Evolutionary conservation across 2,888 invertebrate species (phyloP), one percentile per base, ranked within the genome.

Genomic region (Lottia scabra): DNA sequence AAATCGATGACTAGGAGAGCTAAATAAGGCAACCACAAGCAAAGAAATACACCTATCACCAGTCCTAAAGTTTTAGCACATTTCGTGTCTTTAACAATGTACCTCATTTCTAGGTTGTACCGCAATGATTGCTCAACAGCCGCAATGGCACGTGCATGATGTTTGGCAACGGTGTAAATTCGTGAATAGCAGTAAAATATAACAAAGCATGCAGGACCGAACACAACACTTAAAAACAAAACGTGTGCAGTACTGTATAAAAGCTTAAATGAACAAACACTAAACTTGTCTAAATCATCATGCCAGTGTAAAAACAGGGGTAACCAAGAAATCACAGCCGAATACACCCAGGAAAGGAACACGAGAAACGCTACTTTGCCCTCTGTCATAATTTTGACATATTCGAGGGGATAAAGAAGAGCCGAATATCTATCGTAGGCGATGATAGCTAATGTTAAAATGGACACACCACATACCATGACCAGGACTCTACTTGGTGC

Each of bases 21-120:
- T 90, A 92, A 92, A 85, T 93, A 92, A 3, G 93, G 93, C 78
- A 92, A 86, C 93, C 93, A 93, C 30, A 92, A 88, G 15, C 91
- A 87, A 70, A 93, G 89, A 83, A 93, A 93, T 73, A 92, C 91
- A 63, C 93, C 92, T 15, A 93, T 91, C n/a, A 93, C 92, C 74
- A 92, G 90, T 6, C 92, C 92, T 73, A 93, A 87, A 0, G 93
- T 93, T 77, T 92, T 90, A 23, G 93, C 92, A 84, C 93, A 93
- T 70, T 92, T 90, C 13, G 92, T 92, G 68, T 85, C 85, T 71
- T 75, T 82, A 63, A 79, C 82, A 67, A 84, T 81, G 76, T 79
- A 79, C 13, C 81, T 78, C 5, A 83, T 75, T 23, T 80, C 77
- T 2, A 83, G 65, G 65, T 81, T 82, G 65, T 85, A 79, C 81